These are phyloP conservation scores for Taenioides sp. DNA, from an alignment of 2,797 vertebrate species.

Conservation along the genomic window DNA sequence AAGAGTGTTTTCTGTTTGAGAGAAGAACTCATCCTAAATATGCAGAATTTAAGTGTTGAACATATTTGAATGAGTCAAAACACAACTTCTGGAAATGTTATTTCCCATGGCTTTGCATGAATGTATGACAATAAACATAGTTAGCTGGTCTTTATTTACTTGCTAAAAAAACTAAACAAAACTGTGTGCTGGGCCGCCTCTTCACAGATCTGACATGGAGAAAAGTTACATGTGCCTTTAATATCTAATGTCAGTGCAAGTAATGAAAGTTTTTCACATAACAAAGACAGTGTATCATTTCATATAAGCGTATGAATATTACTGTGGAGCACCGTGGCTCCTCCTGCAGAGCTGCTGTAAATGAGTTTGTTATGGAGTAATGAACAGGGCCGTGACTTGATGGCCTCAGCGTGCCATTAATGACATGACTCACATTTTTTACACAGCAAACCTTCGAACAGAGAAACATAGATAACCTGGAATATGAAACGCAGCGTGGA, in stretches of 20 bases:
- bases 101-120: too few species aligned
- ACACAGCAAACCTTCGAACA: background rate
- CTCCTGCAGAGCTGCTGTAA: constrained; percentile 13
- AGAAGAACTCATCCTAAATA: too few species aligned
- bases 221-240: background rate
- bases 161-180: too few species aligned
- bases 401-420: constrained; percentile 6
- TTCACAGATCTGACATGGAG: too few species aligned
- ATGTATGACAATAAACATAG: too few species aligned
- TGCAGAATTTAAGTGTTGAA: too few species aligned
- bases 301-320: background rate
- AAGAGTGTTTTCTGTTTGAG: too few species aligned
- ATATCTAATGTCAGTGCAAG: background rate
- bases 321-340: background rate
- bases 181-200: too few species aligned
- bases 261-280: background rate
- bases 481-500: background rate
- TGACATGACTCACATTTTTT: background rate
- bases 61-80: too few species aligned
- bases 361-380: background rate
- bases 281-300: background rate
- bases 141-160: too few species aligned
- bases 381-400: constrained; percentile 4
- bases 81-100: too few species aligned
- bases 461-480: background rate